Percentiles rank a stretch among this genome's conserved stretches.
Conservation (phyloP, 2,888 invertebrate genomes). For the Trachelus iudaicus region DNA sequence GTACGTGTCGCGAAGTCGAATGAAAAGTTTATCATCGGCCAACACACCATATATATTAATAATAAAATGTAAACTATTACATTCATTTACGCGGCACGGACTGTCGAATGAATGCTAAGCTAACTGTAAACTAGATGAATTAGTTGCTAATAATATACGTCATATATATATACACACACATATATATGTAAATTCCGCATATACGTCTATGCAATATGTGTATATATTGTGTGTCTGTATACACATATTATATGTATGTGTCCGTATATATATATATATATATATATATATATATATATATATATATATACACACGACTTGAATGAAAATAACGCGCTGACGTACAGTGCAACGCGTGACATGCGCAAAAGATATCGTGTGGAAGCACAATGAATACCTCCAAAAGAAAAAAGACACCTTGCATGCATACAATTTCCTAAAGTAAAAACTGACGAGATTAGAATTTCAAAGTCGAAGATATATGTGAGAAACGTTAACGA, state of each 20-base stretch:
- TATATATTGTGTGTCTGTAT: constrained; percentile 15
- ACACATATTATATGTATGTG: constrained; percentile 40
- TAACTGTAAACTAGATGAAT: constrained; percentile 46
- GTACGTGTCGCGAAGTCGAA: neutral
- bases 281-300: constrained; percentile 36
- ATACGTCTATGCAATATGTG: neutral
- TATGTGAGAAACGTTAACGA: neutral
- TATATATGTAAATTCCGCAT: neutral
- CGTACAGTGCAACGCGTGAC: constrained; percentile 37
- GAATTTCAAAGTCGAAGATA: neutral
- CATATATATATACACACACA: neutral
- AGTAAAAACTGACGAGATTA: neutral
- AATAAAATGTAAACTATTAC: neutral
- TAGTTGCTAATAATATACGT: constrained; percentile 45
- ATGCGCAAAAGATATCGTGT: neutral
- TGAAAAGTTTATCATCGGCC: neutral
- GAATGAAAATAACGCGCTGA: neutral
- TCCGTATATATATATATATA: constrained; percentile 30
- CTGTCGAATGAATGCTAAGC: constrained; percentile 23
- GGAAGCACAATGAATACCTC: neutral
- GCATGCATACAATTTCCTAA: neutral
- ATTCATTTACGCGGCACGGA: neutral
- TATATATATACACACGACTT: constrained; percentile 42
- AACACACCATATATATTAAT: neutral
- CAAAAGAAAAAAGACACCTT: neutral